These are phyloP conservation scores for Julus scandinavius DNA, from an alignment of 2,888 invertebrate species.

Conservation along the genomic window DNA sequence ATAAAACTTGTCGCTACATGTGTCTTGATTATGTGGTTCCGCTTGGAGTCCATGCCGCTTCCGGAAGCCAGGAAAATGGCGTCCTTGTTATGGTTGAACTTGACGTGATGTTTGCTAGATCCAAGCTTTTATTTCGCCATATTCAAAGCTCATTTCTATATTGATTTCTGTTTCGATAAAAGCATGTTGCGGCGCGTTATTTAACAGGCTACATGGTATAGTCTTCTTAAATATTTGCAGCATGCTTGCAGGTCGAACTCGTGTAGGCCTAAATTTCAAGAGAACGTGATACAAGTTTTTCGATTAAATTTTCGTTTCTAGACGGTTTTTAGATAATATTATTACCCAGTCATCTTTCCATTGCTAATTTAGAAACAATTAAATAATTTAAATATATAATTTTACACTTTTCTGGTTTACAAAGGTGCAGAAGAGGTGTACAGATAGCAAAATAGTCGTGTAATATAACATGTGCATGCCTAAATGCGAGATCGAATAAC, in stretches of 20 bases:
- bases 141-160: not conserved
- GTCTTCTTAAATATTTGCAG: not conserved
- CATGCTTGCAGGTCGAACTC: not conserved
- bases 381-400: no score
- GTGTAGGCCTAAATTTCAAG: not conserved
- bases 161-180: not conserved
- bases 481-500: no score
- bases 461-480: no score
- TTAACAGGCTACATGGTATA: not conserved
- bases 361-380: no score
- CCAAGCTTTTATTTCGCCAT: not conserved
- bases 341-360: no score
- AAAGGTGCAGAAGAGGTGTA: no score
- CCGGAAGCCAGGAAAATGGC: conserved; percentile 56
- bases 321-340: no score
- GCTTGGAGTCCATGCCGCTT: conserved; percentile 58
- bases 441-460: no score
- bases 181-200: not conserved
- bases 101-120: not conserved
- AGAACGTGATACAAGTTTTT: not conserved
- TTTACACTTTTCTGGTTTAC: no score
- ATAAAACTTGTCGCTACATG: conserved; percentile 46
- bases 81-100: conserved; percentile 24
- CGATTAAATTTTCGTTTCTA: not conserved
- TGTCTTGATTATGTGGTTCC: conserved; percentile 55